Evolutionary conservation across 2,797 vertebrate species (phyloP).

Genomic region (Merluccius polli): DNA sequence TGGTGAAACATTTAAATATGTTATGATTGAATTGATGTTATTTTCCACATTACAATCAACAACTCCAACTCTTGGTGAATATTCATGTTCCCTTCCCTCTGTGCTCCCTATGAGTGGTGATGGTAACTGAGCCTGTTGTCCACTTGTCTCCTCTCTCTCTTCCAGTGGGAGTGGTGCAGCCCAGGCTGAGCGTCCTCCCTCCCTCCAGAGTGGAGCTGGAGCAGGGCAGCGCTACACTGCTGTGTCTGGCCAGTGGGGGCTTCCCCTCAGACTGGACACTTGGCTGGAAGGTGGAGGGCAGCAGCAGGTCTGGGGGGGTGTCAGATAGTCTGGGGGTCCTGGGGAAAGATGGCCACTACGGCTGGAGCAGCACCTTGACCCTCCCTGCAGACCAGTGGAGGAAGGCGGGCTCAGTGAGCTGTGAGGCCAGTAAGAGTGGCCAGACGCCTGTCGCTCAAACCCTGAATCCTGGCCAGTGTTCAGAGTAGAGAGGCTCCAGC

Average conservation of each 20-base stretch:
- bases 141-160: no score
- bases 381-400: slow-evolving; percentile 31
- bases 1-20: no score
- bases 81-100: no score
- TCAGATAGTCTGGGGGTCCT: slow-evolving; percentile 27
- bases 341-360: slow-evolving; percentile 46
- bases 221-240: slow-evolving; percentile 32
- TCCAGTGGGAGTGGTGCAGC: slow-evolving; percentile 18
- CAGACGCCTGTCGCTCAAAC: neutral
- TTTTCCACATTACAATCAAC: no score
- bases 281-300: slow-evolving; percentile 51
- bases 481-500: neutral
- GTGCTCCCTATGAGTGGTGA: no score
- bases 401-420: slow-evolving; percentile 9
- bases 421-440: slow-evolving; percentile 2
- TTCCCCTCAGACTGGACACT: no score
- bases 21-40: no score
- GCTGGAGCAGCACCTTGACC: slow-evolving; percentile 57
- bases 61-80: no score
- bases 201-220: slow-evolving; percentile 32
- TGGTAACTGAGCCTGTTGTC: no score
- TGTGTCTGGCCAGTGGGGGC: no score
- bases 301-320: slow-evolving; percentile 25
- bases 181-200: slow-evolving; percentile 26
- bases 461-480: slow-evolving; percentile 1